Percentiles rank a stretch among this genome's conserved stretches.
Conservation (phyloP, 2,797 vertebrate genomes). For the Galagoides demidoff region DNA sequence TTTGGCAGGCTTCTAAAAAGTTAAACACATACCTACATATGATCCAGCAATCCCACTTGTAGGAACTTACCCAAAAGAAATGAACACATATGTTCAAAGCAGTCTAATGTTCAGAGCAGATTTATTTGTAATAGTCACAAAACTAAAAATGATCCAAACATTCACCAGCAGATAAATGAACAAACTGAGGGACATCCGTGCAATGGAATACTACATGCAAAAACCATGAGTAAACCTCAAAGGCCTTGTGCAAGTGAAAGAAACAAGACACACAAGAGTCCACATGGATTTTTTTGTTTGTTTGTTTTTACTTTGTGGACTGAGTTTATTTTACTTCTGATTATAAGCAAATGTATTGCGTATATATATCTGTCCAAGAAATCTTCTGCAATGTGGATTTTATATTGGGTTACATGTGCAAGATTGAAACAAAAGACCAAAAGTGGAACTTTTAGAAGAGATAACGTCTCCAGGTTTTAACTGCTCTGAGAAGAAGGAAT, state of each 20-base stretch:
- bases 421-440: conserved; percentile 84
- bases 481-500: conserved; percentile 91
- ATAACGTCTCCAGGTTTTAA: conserved; percentile 86
- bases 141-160: neutral
- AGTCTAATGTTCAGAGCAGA: neutral
- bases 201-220: neutral
- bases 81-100: neutral
- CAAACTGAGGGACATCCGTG: neutral
- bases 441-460: conserved; percentile 73
- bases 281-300: neutral
- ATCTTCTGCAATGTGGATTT: conserved; percentile 85
- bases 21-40: neutral
- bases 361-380: conserved; percentile 84
- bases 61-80: neutral
- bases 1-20: neutral
- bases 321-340: conserved; percentile 86
- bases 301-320: conserved; percentile 79
- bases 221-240: neutral
- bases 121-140: neutral
- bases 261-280: neutral
- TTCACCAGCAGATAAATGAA: neutral
- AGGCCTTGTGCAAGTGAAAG: neutral
- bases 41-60: neutral
- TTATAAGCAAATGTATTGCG: conserved; percentile 87
- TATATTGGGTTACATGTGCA: conserved; percentile 87